Conservation (phyloP, 2,113 vertebrate genomes). For the Noctilio leporinus region DNA sequence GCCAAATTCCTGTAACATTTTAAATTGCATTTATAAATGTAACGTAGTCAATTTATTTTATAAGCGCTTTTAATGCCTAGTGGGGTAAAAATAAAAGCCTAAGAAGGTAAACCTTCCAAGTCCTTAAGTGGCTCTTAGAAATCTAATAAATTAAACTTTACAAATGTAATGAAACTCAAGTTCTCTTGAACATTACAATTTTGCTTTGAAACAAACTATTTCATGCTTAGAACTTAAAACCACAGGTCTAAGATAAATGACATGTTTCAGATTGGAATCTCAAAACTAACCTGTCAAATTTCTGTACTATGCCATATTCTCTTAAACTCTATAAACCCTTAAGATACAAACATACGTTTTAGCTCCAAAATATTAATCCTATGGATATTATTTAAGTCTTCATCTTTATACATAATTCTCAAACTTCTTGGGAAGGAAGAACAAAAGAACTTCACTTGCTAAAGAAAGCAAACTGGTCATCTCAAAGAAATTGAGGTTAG, state of each 20-base stretch:
- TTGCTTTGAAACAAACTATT: neutral
- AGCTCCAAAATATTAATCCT: neutral
- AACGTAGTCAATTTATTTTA: conserved; percentile 16
- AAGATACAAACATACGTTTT: neutral
- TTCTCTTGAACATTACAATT: neutral
- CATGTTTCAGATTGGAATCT: neutral
- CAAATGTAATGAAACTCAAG: conserved; percentile 9
- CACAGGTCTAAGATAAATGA: conserved; percentile 17
- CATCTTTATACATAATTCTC: neutral
- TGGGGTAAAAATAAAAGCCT: conserved; percentile 27
- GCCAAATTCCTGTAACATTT: conserved; percentile 36
- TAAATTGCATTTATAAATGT: conserved; percentile 37
- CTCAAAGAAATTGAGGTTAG: neutral
- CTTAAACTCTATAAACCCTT: neutral
- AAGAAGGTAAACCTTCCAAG: neutral
- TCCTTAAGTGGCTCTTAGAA: conserved; percentile 7
- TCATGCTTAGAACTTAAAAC: conserved; percentile 13
- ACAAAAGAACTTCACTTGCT: neutral
- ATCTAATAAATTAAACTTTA: conserved; percentile 26
- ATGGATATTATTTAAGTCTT: neutral
- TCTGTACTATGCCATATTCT: neutral
- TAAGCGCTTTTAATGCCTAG: conserved; percentile 39
- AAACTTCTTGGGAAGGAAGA: neutral
- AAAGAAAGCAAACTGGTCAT: neutral
- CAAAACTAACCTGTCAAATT: conserved; percentile 13